Evolutionary conservation across 2,888 invertebrate species (phyloP), one percentile per base, ranked within the genome.

Genomic region (Clanis bilineata): DNA sequence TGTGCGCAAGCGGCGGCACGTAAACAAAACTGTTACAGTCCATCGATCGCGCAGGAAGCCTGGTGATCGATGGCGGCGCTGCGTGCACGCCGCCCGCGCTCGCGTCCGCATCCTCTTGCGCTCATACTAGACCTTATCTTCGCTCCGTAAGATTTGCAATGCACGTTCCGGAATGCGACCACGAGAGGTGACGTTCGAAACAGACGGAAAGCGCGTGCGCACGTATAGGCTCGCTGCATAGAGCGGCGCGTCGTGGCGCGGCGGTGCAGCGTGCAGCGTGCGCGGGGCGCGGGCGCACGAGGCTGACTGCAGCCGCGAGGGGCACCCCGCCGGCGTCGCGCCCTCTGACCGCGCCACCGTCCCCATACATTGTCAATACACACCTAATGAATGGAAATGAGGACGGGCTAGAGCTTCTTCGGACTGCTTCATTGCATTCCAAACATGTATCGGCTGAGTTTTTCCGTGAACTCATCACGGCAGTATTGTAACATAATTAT

Each of bases 361-460:
- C 65, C 73, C 79, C 79, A 69, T 79, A 72, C 77, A 83, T 86
- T 88, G 86, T 86, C 89, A 88, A 88, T 86, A 87, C 83, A 82
- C 79, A 82, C 72, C 77, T 74, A 79, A 86, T 88, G 82, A 89
- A 90, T 89, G 88, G 84, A 85, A 87, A 88, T 85, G 77, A 86
- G 79, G 77, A 73, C 77, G 70, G 64, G 66, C 69, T 74, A 70
- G 73, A 75, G 76, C 76, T 73, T 80, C 77, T 69, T 67, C 58
- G 58, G 56, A 47, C 59, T 18, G 22, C n/a, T 56, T 28, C 44
- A 32, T 44, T 59, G 18, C 59, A 59, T 43, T 41, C 22, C 22
- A 32, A 36, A 45, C 55, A 55, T 61, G 57, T 51, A 56, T 58
- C 45, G 32, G 55, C 32, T 22, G 32, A 44, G 44, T 23, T 36